These are phyloP conservation scores for Zosterops hypoxanthus DNA, from an alignment of 2,113 vertebrate species.

Conservation along the genomic window DNA sequence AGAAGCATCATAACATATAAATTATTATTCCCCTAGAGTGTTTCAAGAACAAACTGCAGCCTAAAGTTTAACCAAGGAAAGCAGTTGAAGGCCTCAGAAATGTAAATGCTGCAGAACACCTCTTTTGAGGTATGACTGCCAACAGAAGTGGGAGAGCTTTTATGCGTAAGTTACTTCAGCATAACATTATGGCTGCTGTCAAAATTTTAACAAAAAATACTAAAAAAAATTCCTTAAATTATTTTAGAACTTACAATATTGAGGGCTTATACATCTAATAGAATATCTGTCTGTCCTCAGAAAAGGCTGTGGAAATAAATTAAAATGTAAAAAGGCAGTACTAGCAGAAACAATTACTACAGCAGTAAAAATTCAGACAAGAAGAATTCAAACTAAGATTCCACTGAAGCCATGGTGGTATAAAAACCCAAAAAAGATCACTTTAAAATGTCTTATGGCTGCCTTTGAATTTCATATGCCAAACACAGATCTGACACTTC, in stretches of 20 bases:
- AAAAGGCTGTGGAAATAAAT: not conserved
- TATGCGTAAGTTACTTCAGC: not conserved
- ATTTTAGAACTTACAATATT: not conserved
- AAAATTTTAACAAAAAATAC: not conserved
- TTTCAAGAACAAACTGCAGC: not conserved
- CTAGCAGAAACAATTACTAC: not conserved
- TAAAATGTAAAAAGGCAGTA: not conserved
- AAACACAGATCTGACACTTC: not conserved
- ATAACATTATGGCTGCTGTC: not conserved
- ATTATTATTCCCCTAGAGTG: not conserved
- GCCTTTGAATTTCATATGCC: not conserved
- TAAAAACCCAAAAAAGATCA: not conserved
- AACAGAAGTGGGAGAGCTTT: not conserved
- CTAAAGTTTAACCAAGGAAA: not conserved
- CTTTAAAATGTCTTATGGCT: not conserved
- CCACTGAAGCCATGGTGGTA: not conserved
- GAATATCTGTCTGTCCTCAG: not conserved
- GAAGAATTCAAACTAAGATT: not conserved
- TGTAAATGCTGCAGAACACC: constrained; percentile 1
- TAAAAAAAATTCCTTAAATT: not conserved
- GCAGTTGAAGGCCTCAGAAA: not conserved
- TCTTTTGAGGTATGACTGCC: not conserved
- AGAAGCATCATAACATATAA: not conserved
- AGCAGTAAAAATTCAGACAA: not conserved
- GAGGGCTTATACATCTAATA: not conserved